Base-by-base conservation (phyloP, 1,140 invertebrate genomes). In the Micrasema longulum region DNA sequence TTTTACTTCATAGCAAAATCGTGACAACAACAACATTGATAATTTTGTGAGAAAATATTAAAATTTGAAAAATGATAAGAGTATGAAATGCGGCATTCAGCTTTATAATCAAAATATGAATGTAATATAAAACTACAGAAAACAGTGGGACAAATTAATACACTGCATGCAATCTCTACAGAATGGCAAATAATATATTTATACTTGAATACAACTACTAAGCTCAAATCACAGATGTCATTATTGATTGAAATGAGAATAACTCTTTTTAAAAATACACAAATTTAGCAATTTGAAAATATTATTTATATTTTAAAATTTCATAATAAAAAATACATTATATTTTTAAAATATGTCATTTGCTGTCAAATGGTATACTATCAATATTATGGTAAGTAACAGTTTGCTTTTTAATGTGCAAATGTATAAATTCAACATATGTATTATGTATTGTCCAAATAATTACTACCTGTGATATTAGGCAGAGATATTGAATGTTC, bases 151-250 rank as follows among this genome's bases (percentile, higher is more conserved):
- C 60, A 69, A 75, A 57, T 66, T 16, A 60, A 50, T 48, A 64
- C 67, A 55, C 62, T 67, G 62, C 74, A 76, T 73, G 74, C 71
- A 72, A 47, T 60, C 36, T 16, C 36, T 31, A 38, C 43, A 22
- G 31, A 68, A 36, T 63, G 69, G 65, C 64, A 66, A 65, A 72
- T 69, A n/a, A 71, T 70, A 76, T 45, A 38, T 18, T 16, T 47
- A 60, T 67, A 62, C 63, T 71, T 47, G 14, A 55, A 50, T 22
- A 31, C 26, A 64, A 64, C 68, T 75, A 72, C 63, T 9, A 45
- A 65, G 70, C 66, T 63, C 52, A 53, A 41, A 76, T 76, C 74
- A 73, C 71, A 76, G 74, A 76, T 76, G 71, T 72, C 47, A 71
- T 76, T 75, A 75, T 75, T 50, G 38, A 71, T 71, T 69, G 64